Base-by-base conservation (phyloP, 1,140 invertebrate genomes). In the Aphelenchoides avenae region DNA sequence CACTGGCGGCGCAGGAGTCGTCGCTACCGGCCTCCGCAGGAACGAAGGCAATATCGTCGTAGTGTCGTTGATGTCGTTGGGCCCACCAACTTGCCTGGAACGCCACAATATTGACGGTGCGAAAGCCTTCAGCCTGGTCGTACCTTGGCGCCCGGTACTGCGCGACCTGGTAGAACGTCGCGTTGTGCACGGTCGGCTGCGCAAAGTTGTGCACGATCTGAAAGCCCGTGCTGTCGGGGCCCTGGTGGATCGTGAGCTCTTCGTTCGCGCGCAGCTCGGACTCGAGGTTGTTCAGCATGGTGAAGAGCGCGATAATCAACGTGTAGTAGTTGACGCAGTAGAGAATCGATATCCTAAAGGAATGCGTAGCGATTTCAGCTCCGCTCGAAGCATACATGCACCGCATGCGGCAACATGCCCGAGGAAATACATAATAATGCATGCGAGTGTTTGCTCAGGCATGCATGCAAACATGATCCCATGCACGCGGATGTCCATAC, bases 321-420 rank as follows among this genome's bases (percentile, higher is more conserved):
- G 91, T 91, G 72, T 93, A 93, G 63, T 96, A 83, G 78, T 95
- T 97, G 20, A 96, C 79, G 46, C 96, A 83, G 80, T 97, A 94
- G 15, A 96, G 80, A 2, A 89, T 81, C 86, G 96, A 91, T 60
- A 96, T 95, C 70, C 92, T 90, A 80, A 57, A 82, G n/a, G n/a
- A n/a, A n/a, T n/a, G n/a, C n/a, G n/a, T n/a, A n/a, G n/a, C n/a
- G n/a, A n/a, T n/a, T n/a, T n/a, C n/a, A n/a, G n/a, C n/a, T n/a
- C n/a, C n/a, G n/a, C n/a, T n/a, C n/a, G n/a, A n/a, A n/a, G n/a
- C n/a, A n/a, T n/a, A n/a, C n/a, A n/a, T n/a, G n/a, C n/a, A n/a
- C n/a, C n/a, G n/a, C n/a, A n/a, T n/a, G n/a, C n/a, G n/a, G n/a
- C n/a, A n/a, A n/a, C n/a, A n/a, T n/a, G n/a, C n/a, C n/a, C n/a